Percentiles rank a stretch among this genome's conserved stretches.
These are phyloP conservation scores for Drosophila atripex DNA, from an alignment of 2,888 invertebrate genomes.

Conservation along the genomic window DNA sequence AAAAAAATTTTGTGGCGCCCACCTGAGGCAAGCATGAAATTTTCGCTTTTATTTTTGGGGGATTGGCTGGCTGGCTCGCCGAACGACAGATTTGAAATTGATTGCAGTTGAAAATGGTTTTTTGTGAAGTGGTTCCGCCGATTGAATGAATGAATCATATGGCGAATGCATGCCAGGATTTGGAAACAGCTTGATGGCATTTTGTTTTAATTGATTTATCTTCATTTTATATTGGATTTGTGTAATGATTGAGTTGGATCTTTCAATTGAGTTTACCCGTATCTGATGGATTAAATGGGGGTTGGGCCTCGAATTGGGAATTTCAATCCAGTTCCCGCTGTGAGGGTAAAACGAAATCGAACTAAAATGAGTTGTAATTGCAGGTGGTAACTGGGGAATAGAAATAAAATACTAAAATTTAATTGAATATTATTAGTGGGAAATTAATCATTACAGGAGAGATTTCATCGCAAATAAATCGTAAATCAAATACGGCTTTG, in stretches of 20 bases:
- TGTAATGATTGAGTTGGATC: conserved; percentile 49
- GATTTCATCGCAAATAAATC: too few relatives aligned
- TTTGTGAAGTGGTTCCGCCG: conserved; percentile 7
- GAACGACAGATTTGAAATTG: conserved; percentile 48
- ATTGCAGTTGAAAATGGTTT: conserved; percentile 45
- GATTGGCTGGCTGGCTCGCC: conserved; percentile 50
- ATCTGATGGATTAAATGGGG: conserved; percentile 29
- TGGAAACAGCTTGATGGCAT: conserved; percentile 43
- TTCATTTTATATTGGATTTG: conserved; percentile 63
- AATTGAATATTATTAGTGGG: background rate
- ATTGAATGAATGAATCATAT: conserved; percentile 49
- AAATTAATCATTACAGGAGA: background rate
- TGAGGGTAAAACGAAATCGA: conserved; percentile 35
- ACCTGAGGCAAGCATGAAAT: conserved; percentile 41
- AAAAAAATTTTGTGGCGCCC: conserved; percentile 58
- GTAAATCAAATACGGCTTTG: too few relatives aligned
- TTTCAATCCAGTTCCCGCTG: conserved; percentile 22
- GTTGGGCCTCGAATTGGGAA: conserved; percentile 8
- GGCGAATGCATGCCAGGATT: conserved; percentile 39
- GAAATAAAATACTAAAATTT: background rate
- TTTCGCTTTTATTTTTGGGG: conserved; percentile 43
- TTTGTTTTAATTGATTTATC: conserved; percentile 71
- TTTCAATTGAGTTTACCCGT: conserved; percentile 49
- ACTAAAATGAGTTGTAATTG: conserved; percentile 25
- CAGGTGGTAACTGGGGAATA: conserved; percentile 27